Conservation (phyloP, 2,113 vertebrate genomes). For the Alligator mississippiensis region DNA sequence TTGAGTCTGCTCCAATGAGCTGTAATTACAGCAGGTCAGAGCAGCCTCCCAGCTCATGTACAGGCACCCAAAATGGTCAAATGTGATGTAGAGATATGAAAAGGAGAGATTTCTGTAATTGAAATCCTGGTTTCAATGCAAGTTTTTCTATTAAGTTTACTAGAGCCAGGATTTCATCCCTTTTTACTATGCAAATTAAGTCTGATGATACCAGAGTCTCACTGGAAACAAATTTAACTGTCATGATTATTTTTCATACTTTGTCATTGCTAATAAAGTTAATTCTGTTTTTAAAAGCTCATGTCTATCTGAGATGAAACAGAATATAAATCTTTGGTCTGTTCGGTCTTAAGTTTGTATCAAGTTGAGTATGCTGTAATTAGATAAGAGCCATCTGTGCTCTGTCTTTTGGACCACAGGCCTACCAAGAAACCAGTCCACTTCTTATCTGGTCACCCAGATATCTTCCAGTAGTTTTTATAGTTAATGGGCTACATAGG, state of each 20-base stretch:
- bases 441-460: neutral
- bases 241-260: neutral
- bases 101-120: neutral
- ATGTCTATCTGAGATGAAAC: neutral
- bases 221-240: neutral
- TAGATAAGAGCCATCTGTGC: neutral
- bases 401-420: neutral
- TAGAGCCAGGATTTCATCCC: neutral
- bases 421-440: neutral
- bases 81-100: no score
- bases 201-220: neutral
- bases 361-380: neutral
- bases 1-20: no score
- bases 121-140: neutral
- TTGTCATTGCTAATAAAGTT: neutral
- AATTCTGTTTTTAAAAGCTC: neutral
- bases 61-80: no score
- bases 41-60: no score
- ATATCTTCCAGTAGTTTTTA: neutral
- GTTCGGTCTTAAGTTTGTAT: neutral
- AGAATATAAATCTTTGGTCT: neutral
- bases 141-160: neutral
- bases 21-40: no score
- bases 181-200: neutral
- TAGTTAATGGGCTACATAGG: neutral